phyloP scores from a whole-genome alignment of 1,140 invertebrate genomes.

The Neodiprion pinetum region DNA sequence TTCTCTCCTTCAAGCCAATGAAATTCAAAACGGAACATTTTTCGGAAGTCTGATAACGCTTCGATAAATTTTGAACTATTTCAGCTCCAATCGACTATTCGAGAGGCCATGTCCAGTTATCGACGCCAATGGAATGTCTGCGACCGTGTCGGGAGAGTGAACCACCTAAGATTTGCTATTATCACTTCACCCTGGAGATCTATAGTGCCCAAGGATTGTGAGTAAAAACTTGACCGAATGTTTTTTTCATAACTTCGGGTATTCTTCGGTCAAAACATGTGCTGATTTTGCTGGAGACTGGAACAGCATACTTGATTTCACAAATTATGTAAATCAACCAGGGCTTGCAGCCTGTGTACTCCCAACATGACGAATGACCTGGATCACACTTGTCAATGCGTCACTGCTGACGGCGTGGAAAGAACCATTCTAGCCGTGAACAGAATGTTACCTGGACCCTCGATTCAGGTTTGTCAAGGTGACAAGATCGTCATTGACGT shows the following conservation, averaged over 20 bases:
- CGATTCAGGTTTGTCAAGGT: constrained; percentile 85
- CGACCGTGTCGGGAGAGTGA: constrained; percentile 82
- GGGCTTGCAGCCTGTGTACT: constrained; percentile 84
- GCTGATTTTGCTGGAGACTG: no score
- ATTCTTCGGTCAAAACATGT: no score
- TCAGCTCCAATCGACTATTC: not conserved
- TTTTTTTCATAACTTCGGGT: no score
- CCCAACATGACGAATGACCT: constrained; percentile 80
- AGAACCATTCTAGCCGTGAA: constrained; percentile 81
- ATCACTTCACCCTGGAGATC: constrained; percentile 87
- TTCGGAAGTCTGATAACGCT: no score
- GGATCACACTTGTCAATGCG: constrained; percentile 81
- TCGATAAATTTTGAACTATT: no score
- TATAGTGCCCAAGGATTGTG: constrained; percentile 89
- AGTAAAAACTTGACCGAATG: constrained; percentile 57
- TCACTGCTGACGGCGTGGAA: constrained; percentile 81
- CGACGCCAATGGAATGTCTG: constrained; percentile 76
- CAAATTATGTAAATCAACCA: constrained; percentile 39
- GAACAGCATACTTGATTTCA: no score
- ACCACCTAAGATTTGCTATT: constrained; percentile 83
- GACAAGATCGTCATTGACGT: constrained; percentile 88
- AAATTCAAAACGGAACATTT: no score
- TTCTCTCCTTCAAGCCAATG: no score
- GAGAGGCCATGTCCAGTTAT: not conserved
- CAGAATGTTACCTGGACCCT: constrained; percentile 84